Evolutionary conservation across 2,113 vertebrate species (phyloP), one percentile per base, ranked within the genome.

Genomic region (Oncorhynchus keta): DNA sequence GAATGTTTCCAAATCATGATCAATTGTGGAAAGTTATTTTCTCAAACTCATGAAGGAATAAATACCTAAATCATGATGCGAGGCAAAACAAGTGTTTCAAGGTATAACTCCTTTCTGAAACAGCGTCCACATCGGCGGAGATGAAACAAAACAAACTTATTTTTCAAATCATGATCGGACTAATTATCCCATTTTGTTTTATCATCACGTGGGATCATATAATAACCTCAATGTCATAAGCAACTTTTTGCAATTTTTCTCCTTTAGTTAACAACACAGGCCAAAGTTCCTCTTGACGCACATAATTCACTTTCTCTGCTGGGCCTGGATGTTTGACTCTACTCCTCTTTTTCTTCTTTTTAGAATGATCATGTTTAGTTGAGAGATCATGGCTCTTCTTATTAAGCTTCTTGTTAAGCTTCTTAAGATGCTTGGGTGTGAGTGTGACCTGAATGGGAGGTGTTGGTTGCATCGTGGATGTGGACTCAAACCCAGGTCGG

Each of bases 151-250:
- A 28, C 2, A 67, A 14, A 16, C 4, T 2, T 30, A 3, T 6
- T 30, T 30, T 30, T 13, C 11, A 0, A 2, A 18, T 55, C 12
- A 16, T 32, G 28, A 67, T 30, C 24, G 5, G 8, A 28, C 8
- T 18, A 3, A 18, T 30, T 55, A 55, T 55, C 4, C 51, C 24
- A 67, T 45, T 39, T 39, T 35, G 3, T 16, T 35, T 35, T 26
- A 39, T 20, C 66, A 68, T 18, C 14, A 68, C 11, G 8, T n/a
- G 62, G 6, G 14, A 75, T 89, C 75, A 87, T 5, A 90, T 4
- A 14, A 24, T 5, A 67, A 91, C 48, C 55, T 92, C 85, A 9
- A 90, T 71, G 65, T 89, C 87, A 75, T 85, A 88, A 5, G 87
- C 84, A 26, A 61, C 82, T 57, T 68, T 75, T 24, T 74, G 72